Evolutionary conservation across 2,113 vertebrate genomes (phyloP), one percentile per base, ranked within the genome.

Genomic region (Paralichthys olivaceus): DNA sequence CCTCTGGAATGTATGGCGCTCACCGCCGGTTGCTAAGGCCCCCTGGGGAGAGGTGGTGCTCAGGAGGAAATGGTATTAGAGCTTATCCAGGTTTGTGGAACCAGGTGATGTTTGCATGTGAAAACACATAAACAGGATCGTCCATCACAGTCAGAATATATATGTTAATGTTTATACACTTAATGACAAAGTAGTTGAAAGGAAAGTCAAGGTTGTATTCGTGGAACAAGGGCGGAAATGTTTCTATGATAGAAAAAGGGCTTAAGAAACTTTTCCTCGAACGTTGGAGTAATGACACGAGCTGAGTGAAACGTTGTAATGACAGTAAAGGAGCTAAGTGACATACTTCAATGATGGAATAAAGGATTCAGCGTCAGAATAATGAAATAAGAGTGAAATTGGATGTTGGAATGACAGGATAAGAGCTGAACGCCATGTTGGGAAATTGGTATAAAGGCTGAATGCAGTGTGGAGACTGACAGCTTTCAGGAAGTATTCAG

Each of bases 381-480:
- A 40, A 40, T 40, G 37, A 40, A 40, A 40, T 40, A 13, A 40
- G 37, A 40, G 37, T 0, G 37, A 40, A 79, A 67, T 56, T 51
- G 67, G 55, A 84, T 40, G 26, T 60, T 67, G 56, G 53, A 64
- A 43, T 69, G 58, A 79, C 49, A 47, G 67, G 54, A 84, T 73
- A 62, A 76, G 45, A 60, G 79, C 37, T 67, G 62, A 73, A 69
- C 72, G 62, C 23, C 47, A 26, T 57, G 58, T 75, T 80, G 77
- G 56, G 43, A 82, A 69, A 69, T 73, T 53, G 34, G 34, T 55
- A 65, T 4, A 68, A 60, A 55, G 56, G 37, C 15, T 28, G 55
- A 81, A 67, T 22, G 40, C 60, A 79, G 43, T 71, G 20, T 12
- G 9, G 37, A 40, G 75, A 85, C 68, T 83, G 85, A 77, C 67